Percentiles rank a stretch among this genome's conserved stretches.
These are phyloP conservation scores for Epinephelus coioides DNA, from an alignment of 2,797 vertebrate genomes.

Conservation along the genomic window DNA sequence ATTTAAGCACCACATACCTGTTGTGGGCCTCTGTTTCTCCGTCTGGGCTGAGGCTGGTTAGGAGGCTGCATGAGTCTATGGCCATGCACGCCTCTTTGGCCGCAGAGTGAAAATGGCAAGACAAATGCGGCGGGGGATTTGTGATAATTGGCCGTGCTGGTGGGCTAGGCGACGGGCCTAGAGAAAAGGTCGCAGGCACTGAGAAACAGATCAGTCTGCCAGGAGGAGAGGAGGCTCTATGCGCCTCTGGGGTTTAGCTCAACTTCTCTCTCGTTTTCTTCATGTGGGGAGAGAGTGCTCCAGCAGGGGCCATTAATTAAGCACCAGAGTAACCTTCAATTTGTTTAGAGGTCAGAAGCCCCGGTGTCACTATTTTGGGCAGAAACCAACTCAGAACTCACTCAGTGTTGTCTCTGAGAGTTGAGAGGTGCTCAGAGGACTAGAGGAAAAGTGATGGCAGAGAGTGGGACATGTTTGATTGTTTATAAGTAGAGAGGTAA, in stretches of 20 bases:
- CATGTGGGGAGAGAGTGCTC: slow-evolving; percentile 45
- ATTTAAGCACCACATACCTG: slow-evolving; percentile 86
- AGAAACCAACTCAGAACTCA: slow-evolving; percentile 38
- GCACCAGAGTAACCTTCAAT: slow-evolving; percentile 71
- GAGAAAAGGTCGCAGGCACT: slow-evolving; percentile 81
- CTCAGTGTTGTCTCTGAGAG: slow-evolving; percentile 33
- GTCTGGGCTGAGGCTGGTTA: slow-evolving; percentile 64
- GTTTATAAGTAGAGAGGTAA: slow-evolving; percentile 31
- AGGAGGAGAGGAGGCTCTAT: slow-evolving; percentile 63
- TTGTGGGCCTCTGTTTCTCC: slow-evolving; percentile 77
- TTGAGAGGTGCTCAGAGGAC: slow-evolving; percentile 13
- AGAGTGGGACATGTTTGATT: slow-evolving; percentile 30
- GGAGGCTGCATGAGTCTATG: slow-evolving; percentile 67
- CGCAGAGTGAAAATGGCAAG: slow-evolving; percentile 84
- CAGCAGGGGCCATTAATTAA: slow-evolving; percentile 77
- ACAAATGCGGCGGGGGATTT: slow-evolving; percentile 82
- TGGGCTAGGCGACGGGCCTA: slow-evolving; percentile 78
- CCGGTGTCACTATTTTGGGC: slow-evolving; percentile 51
- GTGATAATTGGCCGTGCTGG: slow-evolving; percentile 84
- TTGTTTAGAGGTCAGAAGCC: slow-evolving; percentile 74
- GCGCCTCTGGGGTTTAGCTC: slow-evolving; percentile 70
- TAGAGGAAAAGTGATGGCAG: not conserved
- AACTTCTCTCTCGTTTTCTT: slow-evolving; percentile 65
- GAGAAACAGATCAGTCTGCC: slow-evolving; percentile 78
- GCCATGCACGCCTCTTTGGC: slow-evolving; percentile 72